phyloP scores from a whole-genome alignment of 2,113 vertebrate species.

The Mormyrus lacerda region DNA sequence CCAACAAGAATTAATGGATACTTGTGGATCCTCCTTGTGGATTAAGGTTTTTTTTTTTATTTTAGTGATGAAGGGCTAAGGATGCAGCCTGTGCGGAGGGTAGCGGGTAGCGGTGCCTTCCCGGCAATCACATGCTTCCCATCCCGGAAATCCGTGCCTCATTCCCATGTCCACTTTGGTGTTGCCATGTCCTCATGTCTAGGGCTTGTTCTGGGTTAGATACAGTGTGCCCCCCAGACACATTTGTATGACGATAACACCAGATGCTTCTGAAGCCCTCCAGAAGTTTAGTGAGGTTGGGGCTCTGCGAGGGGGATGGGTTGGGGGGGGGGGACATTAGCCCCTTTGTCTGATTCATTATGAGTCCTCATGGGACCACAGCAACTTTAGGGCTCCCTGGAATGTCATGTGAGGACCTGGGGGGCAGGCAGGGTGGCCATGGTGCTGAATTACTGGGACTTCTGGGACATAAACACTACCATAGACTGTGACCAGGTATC shows the following conservation, averaged over 20 bases:
- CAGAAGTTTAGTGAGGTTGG: slow-evolving; percentile 12
- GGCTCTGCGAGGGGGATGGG: slow-evolving; percentile 11
- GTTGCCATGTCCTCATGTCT: neutral
- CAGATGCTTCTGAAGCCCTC: slow-evolving; percentile 29
- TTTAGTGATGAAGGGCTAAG: neutral
- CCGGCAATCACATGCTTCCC: neutral
- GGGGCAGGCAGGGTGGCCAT: neutral
- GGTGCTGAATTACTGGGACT: neutral
- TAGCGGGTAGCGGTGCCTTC: neutral
- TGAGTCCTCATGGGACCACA: neutral
- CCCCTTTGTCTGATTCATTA: slow-evolving; percentile 28
- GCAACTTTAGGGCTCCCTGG: neutral
- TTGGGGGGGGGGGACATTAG: slow-evolving; percentile 28
- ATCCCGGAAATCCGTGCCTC: neutral
- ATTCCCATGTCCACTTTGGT: neutral
- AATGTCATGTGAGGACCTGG: neutral
- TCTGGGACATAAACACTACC: neutral
- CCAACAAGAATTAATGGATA: neutral
- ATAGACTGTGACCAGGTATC: neutral
- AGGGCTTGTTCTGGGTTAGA: neutral
- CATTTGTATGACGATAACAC: slow-evolving; percentile 13
- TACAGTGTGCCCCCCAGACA: neutral
- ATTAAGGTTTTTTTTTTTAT: neutral
- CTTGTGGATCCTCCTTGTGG: neutral
- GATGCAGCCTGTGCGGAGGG: neutral